Base-by-base conservation (phyloP, 1,140 invertebrate species). In the Psix sp. region DNA sequence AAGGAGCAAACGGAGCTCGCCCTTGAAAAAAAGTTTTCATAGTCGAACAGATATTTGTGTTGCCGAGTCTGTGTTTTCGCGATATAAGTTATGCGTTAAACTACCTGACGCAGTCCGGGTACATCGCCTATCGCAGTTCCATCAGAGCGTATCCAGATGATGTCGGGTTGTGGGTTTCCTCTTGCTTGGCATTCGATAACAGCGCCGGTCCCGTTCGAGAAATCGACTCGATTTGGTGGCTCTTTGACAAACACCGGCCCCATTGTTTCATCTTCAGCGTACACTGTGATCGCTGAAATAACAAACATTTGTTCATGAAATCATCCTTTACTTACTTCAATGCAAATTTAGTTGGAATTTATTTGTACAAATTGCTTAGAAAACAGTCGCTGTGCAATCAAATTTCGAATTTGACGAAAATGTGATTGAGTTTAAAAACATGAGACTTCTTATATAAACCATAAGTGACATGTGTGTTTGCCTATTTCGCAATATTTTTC, bases 221-320 rank as follows among this genome's bases (percentile, higher is more conserved):
- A 81, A 91, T 91, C 18, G 90, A 91, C 78, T 92, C 91, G 91
- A 83, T 95, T 95, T 60, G 94, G 94, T 11, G 96, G 96, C 89
- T 98, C 96, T 76, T 93, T 94, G 38, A 96, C 91, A 86, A 98
- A 98, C 33, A 96, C 94, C 1, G 96, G 96, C 78, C 96, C 96
- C 81, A 92, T 91, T n/a, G 91, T 91, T 77, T 92, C 91, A 80
- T 93, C 92, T 82, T 93, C 92, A 60, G 88, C 88, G 6, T 48
- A 59, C 29, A 81, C 86, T 52, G 62, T 21, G 17, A 18, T 68
- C 3, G 29, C 63, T 67, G 52, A n/a, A 49, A 81, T 29, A 56
- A 43, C 11, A 33, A 21, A 17, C 4, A 13, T 48, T 35, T 33
- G 18, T 48, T 20, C 81, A 42, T 21, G 68, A 73, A 49, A 15